Percentiles rank a stretch among this genome's conserved stretches.
phyloP scores from a whole-genome alignment of 1,140 invertebrate genomes.

The Solen grandis region DNA sequence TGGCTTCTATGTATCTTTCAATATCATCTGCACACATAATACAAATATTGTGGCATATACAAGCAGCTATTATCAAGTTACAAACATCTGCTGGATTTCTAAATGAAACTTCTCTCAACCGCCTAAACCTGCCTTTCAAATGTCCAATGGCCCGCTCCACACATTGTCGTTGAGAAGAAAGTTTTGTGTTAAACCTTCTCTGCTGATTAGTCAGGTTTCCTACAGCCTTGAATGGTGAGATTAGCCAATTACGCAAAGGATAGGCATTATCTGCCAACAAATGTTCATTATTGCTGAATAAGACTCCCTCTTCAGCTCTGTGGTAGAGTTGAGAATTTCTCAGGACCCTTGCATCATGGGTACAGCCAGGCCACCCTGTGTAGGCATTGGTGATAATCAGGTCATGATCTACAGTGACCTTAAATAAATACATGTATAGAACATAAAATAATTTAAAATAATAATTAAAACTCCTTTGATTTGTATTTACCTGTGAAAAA shows the following conservation, averaged over 20 bases:
- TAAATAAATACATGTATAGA: too few species aligned
- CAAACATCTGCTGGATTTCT: not conserved
- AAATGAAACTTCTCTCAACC: slow-evolving; percentile 32
- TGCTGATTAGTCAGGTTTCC: slow-evolving; percentile 42
- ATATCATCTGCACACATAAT: slow-evolving; percentile 39
- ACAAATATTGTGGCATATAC: slow-evolving; percentile 49
- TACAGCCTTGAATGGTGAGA: slow-evolving; percentile 33
- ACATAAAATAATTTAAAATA: too few species aligned
- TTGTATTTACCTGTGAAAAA: too few species aligned
- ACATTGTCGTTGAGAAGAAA: slow-evolving; percentile 3
- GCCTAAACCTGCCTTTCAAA: slow-evolving; percentile 40
- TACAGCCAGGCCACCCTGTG: slow-evolving; percentile 44
- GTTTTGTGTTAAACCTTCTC: slow-evolving; percentile 20
- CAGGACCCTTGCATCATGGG: slow-evolving; percentile 52
- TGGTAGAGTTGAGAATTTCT: slow-evolving; percentile 22
- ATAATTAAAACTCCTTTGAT: too few species aligned
- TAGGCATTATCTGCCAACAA: slow-evolving; percentile 40
- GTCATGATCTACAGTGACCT: slow-evolving; percentile 29
- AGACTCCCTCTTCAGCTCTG: slow-evolving; percentile 19
- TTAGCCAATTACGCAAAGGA: slow-evolving; percentile 32
- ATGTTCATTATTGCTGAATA: not conserved
- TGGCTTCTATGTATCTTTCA: slow-evolving; percentile 22
- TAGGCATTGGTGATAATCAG: slow-evolving; percentile 36
- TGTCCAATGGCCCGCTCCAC: slow-evolving; percentile 50
- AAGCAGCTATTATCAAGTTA: slow-evolving; percentile 31